phyloP scores from a whole-genome alignment of 2,797 vertebrate genomes.

The Myripristis murdjan region DNA sequence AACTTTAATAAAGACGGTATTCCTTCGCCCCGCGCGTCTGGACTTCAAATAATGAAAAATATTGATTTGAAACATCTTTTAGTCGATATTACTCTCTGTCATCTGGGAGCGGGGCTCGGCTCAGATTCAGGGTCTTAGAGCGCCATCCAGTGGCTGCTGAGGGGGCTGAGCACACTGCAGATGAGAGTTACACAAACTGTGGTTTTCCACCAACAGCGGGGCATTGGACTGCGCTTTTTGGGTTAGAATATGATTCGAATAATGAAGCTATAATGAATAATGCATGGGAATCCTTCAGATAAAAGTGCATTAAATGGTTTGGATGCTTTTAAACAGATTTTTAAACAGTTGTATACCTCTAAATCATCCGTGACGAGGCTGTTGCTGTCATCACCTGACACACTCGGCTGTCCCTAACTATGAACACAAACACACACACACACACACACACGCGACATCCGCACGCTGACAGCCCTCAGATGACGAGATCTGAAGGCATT shows the following conservation, averaged over 20 bases:
- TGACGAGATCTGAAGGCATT: neutral
- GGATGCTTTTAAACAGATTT: too few relatives aligned
- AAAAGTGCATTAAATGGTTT: too few relatives aligned
- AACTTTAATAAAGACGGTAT: slow-evolving; percentile 88
- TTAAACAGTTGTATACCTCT: neutral
- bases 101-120: slow-evolving; percentile 40
- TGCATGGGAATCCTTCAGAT: too few relatives aligned
- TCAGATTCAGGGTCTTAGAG: slow-evolving; percentile 26
- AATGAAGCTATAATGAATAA: too few relatives aligned
- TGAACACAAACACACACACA: too few relatives aligned
- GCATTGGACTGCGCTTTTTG: neutral
- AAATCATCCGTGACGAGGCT: neutral
- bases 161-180: neutral
- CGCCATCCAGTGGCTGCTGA: slow-evolving; percentile 71
- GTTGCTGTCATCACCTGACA: too few relatives aligned
- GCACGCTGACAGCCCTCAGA: too few relatives aligned
- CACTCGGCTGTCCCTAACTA: neutral
- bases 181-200: neutral
- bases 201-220: neutral
- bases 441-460: neutral
- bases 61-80: slow-evolving; percentile 84
- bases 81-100: slow-evolving; percentile 78
- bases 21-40: slow-evolving; percentile 75
- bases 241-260: too few relatives aligned
- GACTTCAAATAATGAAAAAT: slow-evolving; percentile 87